These are phyloP conservation scores for Xestia xanthographa DNA, from an alignment of 2,888 invertebrate species.

Conservation along the genomic window DNA sequence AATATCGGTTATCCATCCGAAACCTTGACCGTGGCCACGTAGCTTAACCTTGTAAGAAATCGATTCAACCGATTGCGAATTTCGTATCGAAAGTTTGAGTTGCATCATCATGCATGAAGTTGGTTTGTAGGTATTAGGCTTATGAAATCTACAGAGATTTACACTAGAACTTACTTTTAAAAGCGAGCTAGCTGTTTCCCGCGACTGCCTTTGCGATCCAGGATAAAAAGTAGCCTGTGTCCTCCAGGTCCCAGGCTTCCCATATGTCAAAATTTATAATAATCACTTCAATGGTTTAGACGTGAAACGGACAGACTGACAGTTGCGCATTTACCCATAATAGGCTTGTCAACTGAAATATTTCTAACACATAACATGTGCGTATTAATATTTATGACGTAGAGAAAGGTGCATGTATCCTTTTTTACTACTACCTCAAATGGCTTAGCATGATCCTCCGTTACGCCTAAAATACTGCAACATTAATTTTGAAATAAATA, in stretches of 20 bases:
- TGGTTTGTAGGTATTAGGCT: conserved; percentile 1
- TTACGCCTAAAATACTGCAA: no score
- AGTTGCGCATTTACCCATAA: neutral
- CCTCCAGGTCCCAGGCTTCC: neutral
- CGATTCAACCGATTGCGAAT: conserved; percentile 20
- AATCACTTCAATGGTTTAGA: neutral
- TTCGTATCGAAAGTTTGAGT: conserved; percentile 16
- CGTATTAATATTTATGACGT: no score
- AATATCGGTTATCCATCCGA: conserved; percentile 40
- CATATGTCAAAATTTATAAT: neutral
- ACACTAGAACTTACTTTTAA: neutral
- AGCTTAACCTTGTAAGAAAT: conserved; percentile 50
- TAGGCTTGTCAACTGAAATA: no score
- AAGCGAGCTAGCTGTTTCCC: neutral
- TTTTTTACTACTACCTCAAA: no score
- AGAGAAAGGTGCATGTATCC: no score
- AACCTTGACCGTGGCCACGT: conserved; percentile 54
- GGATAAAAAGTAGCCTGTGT: neutral
- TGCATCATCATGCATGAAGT: conserved; percentile 27
- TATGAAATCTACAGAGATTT: neutral
- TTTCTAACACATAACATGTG: no score
- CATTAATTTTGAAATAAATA: no score
- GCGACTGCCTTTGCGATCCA: neutral
- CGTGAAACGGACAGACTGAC: neutral
- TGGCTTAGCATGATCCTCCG: no score